phyloP scores from a whole-genome alignment of 2,888 invertebrate genomes.

The Philhelius pedissequus region DNA sequence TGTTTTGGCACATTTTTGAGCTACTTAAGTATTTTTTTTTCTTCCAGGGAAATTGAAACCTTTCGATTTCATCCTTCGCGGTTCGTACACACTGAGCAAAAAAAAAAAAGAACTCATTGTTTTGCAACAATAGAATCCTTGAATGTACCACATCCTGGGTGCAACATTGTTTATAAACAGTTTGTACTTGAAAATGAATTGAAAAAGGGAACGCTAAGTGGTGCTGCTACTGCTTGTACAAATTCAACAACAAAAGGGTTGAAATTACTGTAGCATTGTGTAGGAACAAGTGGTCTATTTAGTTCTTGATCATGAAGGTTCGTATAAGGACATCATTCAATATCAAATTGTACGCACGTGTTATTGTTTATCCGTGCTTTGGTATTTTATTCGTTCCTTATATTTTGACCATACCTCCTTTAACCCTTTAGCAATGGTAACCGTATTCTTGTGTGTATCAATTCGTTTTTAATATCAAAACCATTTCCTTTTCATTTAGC shows the following conservation, averaged over 20 bases:
- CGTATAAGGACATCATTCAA: slow-evolving; percentile 47
- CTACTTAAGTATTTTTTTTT: slow-evolving; percentile 36
- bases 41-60: slow-evolving; percentile 47
- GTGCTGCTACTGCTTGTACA: slow-evolving; percentile 18
- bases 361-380: slow-evolving; percentile 41
- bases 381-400: slow-evolving; percentile 22
- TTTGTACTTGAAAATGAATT: slow-evolving; percentile 32
- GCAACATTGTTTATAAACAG: slow-evolving; percentile 64
- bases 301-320: slow-evolving; percentile 47
- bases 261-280: slow-evolving; percentile 36
- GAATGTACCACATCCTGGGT: slow-evolving; percentile 62
- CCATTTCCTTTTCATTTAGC: slow-evolving; percentile 63
- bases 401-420: slow-evolving; percentile 21
- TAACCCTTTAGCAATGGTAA: slow-evolving; percentile 17
- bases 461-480: slow-evolving; percentile 48
- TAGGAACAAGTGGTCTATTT: slow-evolving; percentile 52
- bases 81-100: background rate
- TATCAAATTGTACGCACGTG: slow-evolving; percentile 66
- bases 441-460: slow-evolving; percentile 37
- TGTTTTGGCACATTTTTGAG: slow-evolving; percentile 63
- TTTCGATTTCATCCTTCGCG: slow-evolving; percentile 55
- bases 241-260: slow-evolving; percentile 28
- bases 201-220: slow-evolving; percentile 53
- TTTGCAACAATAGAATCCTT: slow-evolving; percentile 29
- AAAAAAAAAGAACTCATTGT: slow-evolving; percentile 36